Base-by-base conservation (phyloP, 2,888 invertebrate genomes). In the Synanthedon andrenaeformis region DNA sequence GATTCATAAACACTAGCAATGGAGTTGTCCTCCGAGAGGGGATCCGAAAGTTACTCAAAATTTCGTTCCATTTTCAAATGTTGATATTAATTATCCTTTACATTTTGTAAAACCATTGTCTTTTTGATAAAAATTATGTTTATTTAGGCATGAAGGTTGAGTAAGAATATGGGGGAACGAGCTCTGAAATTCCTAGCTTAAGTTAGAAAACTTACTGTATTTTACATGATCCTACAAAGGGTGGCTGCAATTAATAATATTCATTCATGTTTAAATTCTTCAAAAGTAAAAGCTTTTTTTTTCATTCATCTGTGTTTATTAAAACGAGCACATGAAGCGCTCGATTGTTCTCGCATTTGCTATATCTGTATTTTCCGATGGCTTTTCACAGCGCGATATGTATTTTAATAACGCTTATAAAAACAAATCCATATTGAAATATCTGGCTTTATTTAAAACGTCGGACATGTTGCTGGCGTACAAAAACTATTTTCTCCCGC, bases 401-500 rank as follows among this genome's bases (percentile, higher is more conserved):
- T 17, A 6, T 49, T 49, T 49, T 49, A 49, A 14, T 45, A 45
- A 45, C 45, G 45, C n/a, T 14, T 45, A 35, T 45, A 45, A 45
- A 45, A 45, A 12, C 45, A 45, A 13, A 45, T 45, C 13, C 45
- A 45, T 45, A 45, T 45, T 45, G 45, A 45, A 45, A 45, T 4
- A 14, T 14, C 13, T 12, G 45, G 8, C 35, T 45, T 45, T 13
- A 13, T 54, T 54, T 56, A 59, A 57, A 59, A 54, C 52, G 55
- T 35, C 49, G 52, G 56, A 35, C 52, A 41, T 58, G 59, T 59
- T 56, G 35, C 35, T 35, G 35, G 54, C 51, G 56, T 56, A 55
- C 68, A 71, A 72, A 76, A 77, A 77, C 82, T 80, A 79, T 81
- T 79, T 57, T 73, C 61, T 67, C 57, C 56, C 60, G 62, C 62